These are phyloP conservation scores for Eulemur albifrons DNA, from an alignment of 2,797 vertebrate genomes.

Conservation along the genomic window DNA sequence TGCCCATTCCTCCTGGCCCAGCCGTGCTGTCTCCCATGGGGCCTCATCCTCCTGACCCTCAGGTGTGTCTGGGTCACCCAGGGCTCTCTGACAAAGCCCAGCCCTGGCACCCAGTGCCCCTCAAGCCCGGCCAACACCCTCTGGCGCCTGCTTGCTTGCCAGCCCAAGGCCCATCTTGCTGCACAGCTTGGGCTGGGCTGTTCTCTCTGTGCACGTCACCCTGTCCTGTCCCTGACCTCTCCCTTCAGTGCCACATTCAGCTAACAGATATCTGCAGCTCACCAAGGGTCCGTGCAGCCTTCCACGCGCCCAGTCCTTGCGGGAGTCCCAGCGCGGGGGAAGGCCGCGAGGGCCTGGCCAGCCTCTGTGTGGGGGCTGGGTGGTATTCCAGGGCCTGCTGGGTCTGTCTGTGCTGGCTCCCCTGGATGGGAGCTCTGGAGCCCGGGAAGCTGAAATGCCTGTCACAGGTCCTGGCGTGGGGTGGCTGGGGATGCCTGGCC, in stretches of 20 bases:
- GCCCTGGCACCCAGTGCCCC: not conserved
- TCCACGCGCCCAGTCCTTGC: constrained; percentile 77
- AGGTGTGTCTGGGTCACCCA: not conserved
- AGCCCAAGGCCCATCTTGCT: constrained; percentile 56
- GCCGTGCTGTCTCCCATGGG: not conserved
- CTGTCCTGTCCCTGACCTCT: constrained; percentile 63
- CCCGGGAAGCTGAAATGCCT: not conserved
- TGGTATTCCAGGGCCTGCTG: constrained; percentile 44
- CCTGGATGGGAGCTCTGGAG: constrained; percentile 36
- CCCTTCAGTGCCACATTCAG: constrained; percentile 27
- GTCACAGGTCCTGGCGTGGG: not conserved
- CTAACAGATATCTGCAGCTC: not conserved
- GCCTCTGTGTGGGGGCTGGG: constrained; percentile 62
- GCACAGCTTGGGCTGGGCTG: not conserved
- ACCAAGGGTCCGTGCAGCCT: not conserved
- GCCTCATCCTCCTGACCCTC: not conserved
- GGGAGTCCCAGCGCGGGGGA: constrained; percentile 73
- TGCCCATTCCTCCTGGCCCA: not conserved
- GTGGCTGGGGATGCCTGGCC: not conserved
- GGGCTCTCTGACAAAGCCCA: not conserved
- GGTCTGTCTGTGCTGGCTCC: constrained; percentile 63
- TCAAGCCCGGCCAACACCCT: not conserved
- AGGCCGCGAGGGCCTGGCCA: constrained; percentile 68
- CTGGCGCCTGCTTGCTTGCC: constrained; percentile 60
- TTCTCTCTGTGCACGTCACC: constrained; percentile 65